These are phyloP conservation scores for Cercopithecus petaurista DNA, from an alignment of 2,797 vertebrate genomes.

Conservation along the genomic window DNA sequence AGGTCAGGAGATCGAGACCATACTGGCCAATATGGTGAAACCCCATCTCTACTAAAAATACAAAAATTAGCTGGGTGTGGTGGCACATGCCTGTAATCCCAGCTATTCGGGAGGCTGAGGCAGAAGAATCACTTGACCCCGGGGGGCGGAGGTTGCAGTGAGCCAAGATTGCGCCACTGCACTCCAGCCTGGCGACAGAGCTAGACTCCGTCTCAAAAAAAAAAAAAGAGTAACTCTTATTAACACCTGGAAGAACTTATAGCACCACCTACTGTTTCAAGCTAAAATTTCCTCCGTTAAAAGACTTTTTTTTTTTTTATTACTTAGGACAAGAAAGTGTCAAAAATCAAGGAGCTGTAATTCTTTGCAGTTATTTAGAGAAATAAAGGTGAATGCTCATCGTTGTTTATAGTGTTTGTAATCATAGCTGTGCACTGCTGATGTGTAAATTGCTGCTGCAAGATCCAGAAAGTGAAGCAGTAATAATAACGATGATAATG, in stretches of 20 bases:
- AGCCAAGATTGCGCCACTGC: too few species aligned
- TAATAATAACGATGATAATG: neutral
- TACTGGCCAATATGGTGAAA: too few species aligned
- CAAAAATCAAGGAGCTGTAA: neutral
- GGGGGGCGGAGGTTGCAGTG: too few species aligned
- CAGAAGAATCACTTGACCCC: too few species aligned
- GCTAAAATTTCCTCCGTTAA: constrained; percentile 1
- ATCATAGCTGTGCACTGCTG: neutral
- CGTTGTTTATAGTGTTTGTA: neutral
- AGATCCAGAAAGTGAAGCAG: neutral
- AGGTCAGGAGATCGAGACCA: too few species aligned
- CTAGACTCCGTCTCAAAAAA: too few species aligned
- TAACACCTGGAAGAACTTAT: neutral
- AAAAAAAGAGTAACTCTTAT: neutral
- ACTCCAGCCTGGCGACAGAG: too few species aligned
- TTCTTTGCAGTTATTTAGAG: neutral
- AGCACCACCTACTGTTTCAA: constrained; percentile 69
- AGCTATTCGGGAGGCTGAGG: too few species aligned
- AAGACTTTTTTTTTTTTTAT: neutral
- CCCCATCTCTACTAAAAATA: too few species aligned
- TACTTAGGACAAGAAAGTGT: neutral
- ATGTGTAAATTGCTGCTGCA: neutral
- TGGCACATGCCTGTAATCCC: too few species aligned
- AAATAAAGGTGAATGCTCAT: neutral
- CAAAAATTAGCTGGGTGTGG: too few species aligned